Evolutionary conservation across 2,888 invertebrate species (phyloP), one percentile per base, ranked within the genome.

Genomic region (Lymantria dispar): DNA sequence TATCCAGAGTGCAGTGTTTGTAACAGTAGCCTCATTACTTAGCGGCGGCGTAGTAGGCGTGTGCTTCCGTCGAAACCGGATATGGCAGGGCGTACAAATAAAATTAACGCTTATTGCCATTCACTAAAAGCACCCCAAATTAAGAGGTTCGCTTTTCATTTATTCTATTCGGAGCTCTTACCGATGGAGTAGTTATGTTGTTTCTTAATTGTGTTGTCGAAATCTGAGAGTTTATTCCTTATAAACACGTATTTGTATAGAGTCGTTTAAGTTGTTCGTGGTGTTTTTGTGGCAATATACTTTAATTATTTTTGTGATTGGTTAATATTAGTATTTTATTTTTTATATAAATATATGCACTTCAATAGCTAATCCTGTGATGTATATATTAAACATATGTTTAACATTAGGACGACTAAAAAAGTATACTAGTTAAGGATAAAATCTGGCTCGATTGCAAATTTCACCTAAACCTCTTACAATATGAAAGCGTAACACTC

Each of bases 21-120:
- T 84, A 83, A 83, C 79, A 80, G 76, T 82, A 80, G 80, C 78
- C 82, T 90, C 86, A 89, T 91, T 90, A 91, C 89, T 91, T 90
- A 89, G 84, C 79, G 72, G 72, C 64, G 70, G 70, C 69, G 68
- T 61, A 71, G 80, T 79, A 82, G 87, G 88, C 84, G 88, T 81
- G 85, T 74, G 77, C 83, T 86, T 85, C 87, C 87, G 81, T 79
- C 77, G 85, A 72, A 81, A 86, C 80, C 85, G 85, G 88, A 90
- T 85, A 86, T 83, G 71, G 71, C 68, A 70, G 76, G 74, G 76
- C 68, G 78, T 76, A 78, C 87, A 86, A 89, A 90, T 87, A 85
- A 88, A 87, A 87, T 87, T 87, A 86, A 80, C 82, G 80, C 76
- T 84, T 83, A 84, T 83, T 82, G 78, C 80, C 76, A 68, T 75